phyloP scores from a whole-genome alignment of 2,113 vertebrate species.

The Brachionichthys hirsutus region DNA sequence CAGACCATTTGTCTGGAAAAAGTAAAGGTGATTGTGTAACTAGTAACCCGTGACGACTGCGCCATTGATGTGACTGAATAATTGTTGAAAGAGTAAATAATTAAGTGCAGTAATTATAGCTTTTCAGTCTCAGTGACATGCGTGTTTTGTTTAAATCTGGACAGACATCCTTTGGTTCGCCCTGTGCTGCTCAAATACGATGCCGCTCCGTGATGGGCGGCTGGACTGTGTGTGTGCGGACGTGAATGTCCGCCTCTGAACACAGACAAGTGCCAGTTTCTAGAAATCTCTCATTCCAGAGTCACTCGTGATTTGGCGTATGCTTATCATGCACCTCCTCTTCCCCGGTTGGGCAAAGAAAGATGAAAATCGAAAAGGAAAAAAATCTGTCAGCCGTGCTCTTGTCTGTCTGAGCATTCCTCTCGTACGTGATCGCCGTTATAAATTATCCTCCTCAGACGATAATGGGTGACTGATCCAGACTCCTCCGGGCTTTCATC shows the following conservation, averaged over 20 bases:
- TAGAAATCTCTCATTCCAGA: conserved; percentile 31
- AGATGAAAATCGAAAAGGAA: conserved; percentile 37
- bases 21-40: conserved; percentile 34
- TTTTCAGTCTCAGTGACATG: conserved; percentile 20
- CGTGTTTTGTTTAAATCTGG: conserved; percentile 12
- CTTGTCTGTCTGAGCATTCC: conserved; percentile 33
- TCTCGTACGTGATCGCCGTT: conserved; percentile 20
- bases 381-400: conserved; percentile 22
- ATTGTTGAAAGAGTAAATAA: conserved; percentile 44
- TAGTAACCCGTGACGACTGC: conserved; percentile 7
- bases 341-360: conserved; percentile 8
- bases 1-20: conserved; percentile 24
- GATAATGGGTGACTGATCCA: conserved; percentile 37
- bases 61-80: conserved; percentile 32
- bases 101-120: conserved; percentile 46
- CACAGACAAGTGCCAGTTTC: conserved; percentile 17
- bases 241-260: conserved; percentile 9
- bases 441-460: conserved; percentile 33
- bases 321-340: conserved; percentile 36
- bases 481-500: conserved; percentile 34
- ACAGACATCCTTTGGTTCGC: conserved; percentile 11
- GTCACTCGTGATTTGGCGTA: conserved; percentile 35
- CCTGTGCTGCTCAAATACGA: conserved; percentile 21
- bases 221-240: conserved; percentile 1
- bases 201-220: conserved; percentile 20